Base-by-base conservation (phyloP, 2,888 invertebrate species). In the Heliconius erato region DNA sequence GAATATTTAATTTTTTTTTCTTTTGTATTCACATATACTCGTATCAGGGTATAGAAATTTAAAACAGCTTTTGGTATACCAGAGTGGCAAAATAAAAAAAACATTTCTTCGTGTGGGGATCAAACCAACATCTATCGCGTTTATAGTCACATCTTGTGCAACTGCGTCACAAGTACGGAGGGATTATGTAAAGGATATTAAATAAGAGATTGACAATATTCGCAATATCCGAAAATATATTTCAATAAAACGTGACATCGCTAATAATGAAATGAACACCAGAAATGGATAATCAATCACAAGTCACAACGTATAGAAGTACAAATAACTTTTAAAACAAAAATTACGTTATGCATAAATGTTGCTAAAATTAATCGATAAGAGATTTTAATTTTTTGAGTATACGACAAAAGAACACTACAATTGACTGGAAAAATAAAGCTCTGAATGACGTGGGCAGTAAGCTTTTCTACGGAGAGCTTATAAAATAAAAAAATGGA, bases 231-330 rank as follows among this genome's bases (percentile, higher is more conserved):
- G 26, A 44, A 69, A 16, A 40, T 71, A 19, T 77, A 35, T 77
- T 40, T 77, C 26, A 63, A 77, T 63, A 44, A 65, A 77, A 65
- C 65, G 40, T 78, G 77, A 78, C 67, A 44, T 26, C 26, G 40
- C 67, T 67, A 78, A 63, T 78, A 44, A 14, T 28, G 19, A 26
- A 65, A 78, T 44, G n/a, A 77, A 65, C 11, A 40, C 67, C 35
- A 40, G 28, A 65, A 40, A 77, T 40, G 26, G 35, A 77, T 65
- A 67, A 77, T 77, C 67, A 44, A 77, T 77, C 77, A 67, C n/a
- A 63, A 65, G 67, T 77, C 77, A 67, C n/a, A 63, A 65, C 3
- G 63, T 65, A 14, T 26, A 63, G 40, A n/a, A 40, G 76, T 32
- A 28, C 9, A 77, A 77, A 67, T 65, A 19, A 26, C 23, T 63